Evolutionary conservation across 2,888 invertebrate genomes (phyloP).

Genomic region (Notodonta dromedarius): DNA sequence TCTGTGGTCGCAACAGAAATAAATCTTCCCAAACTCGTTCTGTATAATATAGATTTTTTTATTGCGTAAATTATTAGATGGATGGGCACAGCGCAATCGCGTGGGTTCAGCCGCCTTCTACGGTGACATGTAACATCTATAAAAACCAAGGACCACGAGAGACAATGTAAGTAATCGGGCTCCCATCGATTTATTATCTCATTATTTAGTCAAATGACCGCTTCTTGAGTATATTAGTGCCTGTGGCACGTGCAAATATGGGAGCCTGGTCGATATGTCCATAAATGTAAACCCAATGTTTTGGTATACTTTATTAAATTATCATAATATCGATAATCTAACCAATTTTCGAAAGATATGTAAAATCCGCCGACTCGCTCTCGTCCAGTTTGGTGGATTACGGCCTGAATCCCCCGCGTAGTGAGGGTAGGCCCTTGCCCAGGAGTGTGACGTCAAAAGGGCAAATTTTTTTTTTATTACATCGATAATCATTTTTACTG

Average conservation of each 20-base stretch:
- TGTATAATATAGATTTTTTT: constrained; percentile 49
- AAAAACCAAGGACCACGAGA: constrained; percentile 68
- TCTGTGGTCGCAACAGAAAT: constrained; percentile 53
- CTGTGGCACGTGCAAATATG: constrained; percentile 13
- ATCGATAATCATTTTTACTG: too few relatives aligned
- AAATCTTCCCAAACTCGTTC: constrained; percentile 61
- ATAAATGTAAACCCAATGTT: neutral
- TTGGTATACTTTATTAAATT: neutral
- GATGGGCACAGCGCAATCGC: constrained; percentile 55
- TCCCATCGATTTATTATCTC: constrained; percentile 54
- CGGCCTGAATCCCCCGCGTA: too few relatives aligned
- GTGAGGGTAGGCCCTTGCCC: too few relatives aligned
- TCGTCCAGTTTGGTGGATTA: too few relatives aligned
- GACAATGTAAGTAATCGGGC: constrained; percentile 38
- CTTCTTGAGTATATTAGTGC: constrained; percentile 14
- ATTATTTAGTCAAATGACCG: constrained; percentile 49
- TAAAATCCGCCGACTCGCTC: too few relatives aligned
- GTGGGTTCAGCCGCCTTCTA: constrained; percentile 57
- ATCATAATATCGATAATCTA: neutral
- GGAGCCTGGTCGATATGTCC: constrained; percentile 7
- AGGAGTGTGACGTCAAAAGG: too few relatives aligned
- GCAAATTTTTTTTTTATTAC: too few relatives aligned
- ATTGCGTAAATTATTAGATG: constrained; percentile 60
- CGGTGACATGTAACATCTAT: constrained; percentile 60
- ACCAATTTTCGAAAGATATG: too few relatives aligned